Evolutionary conservation across 2,888 invertebrate genomes (phyloP), one percentile per base, ranked within the genome.

Genomic region (Nezara viridula): DNA sequence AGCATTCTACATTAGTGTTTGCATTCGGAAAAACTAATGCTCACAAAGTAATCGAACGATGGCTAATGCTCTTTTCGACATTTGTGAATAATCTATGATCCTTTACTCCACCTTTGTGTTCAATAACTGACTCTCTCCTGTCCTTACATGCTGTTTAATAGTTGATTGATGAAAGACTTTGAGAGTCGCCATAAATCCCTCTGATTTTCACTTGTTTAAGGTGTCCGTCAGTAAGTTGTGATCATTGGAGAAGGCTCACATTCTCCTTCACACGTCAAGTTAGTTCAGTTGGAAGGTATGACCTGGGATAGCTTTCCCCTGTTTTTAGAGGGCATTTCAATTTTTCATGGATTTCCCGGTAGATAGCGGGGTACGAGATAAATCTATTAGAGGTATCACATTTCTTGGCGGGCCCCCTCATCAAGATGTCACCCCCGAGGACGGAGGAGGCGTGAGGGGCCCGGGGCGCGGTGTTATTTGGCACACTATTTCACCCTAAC

Each of bases 371-470:
- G 7, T 73, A 37, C 32, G 37, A 73, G 66, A 81, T 81, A 81
- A 81, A 81, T 81, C 81, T 81, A 81, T 81, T 81, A 81, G 81
- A 47, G 66, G 66, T 40, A 81, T 81, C 81, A 81, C 81, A 81
- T 81, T 81, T 81, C 81, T 44, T 24, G 1, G 6, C 2, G 44
- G 32, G 10, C 44, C 81, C 81, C 81, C 6, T 44, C n/a, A 44
- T 44, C 44, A 44, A 81, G 44, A 44, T 44, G 44, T 44, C 44
- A 44, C 44, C 81, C 81, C 21, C 19, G 4, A 32, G 73, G 16
- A 19, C 32, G 37, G 73, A 14, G 40, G 77, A 77, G 81, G 81
- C 81, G 44, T 81, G 81, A 81, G 24, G 44, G 44, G 44, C 81
- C 81, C 44, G 44, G 10, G 81, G 81, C 44, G 81, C 81, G 81